Percentiles rank a stretch among this genome's conserved stretches.
Conservation (phyloP, 2,888 invertebrate species). For the Metellina segmentata region DNA sequence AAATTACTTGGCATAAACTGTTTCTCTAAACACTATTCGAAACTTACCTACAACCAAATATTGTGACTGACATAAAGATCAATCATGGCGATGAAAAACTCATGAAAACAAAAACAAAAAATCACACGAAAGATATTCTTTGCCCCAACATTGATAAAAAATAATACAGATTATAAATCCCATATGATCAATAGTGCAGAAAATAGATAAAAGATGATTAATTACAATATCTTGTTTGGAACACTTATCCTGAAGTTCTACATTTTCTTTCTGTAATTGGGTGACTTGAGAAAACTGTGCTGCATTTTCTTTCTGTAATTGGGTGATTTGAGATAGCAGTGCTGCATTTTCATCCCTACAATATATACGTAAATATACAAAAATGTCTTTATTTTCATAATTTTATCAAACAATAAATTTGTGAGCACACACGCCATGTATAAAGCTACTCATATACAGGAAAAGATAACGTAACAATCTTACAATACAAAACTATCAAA, state of each 20-base stretch:
- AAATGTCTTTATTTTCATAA: no score
- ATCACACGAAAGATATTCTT: background rate
- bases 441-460: no score
- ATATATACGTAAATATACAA: background rate
- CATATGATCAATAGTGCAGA: background rate
- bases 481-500: no score
- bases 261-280: constrained; percentile 34
- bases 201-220: background rate
- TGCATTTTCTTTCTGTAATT: constrained; percentile 32
- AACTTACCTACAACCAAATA: no score
- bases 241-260: constrained; percentile 16
- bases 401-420: no score
- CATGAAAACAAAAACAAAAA: background rate
- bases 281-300: constrained; percentile 15
- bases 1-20: no score
- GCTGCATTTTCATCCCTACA: constrained; percentile 62
- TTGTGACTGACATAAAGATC: no score
- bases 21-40: no score
- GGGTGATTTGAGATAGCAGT: constrained; percentile 20
- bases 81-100: background rate
- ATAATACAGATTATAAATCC: no score
- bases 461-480: no score
- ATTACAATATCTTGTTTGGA: constrained; percentile 40
- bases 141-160: no score
- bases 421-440: no score